phyloP scores from a whole-genome alignment of 2,888 invertebrate genomes.

The Nomada goodeniana region DNA sequence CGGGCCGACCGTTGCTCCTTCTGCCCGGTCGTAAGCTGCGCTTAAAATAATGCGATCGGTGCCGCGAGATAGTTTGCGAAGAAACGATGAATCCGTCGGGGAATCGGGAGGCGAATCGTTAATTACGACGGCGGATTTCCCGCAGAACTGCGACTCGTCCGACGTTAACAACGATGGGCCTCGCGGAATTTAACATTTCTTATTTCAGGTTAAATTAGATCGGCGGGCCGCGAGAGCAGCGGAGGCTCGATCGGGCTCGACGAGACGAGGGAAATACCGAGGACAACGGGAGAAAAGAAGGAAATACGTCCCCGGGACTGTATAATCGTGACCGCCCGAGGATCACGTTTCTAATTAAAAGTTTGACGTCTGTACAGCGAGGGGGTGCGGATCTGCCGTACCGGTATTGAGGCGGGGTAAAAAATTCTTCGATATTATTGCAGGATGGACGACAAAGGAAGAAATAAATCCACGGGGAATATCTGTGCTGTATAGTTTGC shows the following conservation, averaged over 20 bases:
- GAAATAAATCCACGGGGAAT: no score
- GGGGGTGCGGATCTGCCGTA: constrained; percentile 22
- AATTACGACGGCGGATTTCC: neutral
- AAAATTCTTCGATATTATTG: neutral
- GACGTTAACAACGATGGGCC: neutral
- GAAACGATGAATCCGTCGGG: neutral
- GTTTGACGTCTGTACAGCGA: constrained; percentile 36
- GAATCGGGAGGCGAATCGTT: constrained; percentile 11
- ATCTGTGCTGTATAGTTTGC: no score
- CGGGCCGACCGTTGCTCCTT: constrained; percentile 12
- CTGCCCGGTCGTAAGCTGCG: neutral
- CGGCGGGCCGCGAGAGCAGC: constrained; percentile 10
- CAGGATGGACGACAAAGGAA: no score
- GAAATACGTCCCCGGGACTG: neutral
- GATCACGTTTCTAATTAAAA: constrained; percentile 68
- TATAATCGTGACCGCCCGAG: constrained; percentile 27
- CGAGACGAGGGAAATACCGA: constrained; percentile 23
- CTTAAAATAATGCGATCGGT: constrained; percentile 21
- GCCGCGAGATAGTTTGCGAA: neutral
- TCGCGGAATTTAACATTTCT: constrained; percentile 8
- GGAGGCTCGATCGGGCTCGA: constrained; percentile 34
- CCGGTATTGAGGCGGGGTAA: constrained; percentile 13
- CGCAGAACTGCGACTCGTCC: neutral
- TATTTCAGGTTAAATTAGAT: constrained; percentile 48
- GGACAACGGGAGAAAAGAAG: neutral